These are phyloP conservation scores for Alfaro cultratus DNA, from an alignment of 2,797 vertebrate genomes.

Conservation along the genomic window DNA sequence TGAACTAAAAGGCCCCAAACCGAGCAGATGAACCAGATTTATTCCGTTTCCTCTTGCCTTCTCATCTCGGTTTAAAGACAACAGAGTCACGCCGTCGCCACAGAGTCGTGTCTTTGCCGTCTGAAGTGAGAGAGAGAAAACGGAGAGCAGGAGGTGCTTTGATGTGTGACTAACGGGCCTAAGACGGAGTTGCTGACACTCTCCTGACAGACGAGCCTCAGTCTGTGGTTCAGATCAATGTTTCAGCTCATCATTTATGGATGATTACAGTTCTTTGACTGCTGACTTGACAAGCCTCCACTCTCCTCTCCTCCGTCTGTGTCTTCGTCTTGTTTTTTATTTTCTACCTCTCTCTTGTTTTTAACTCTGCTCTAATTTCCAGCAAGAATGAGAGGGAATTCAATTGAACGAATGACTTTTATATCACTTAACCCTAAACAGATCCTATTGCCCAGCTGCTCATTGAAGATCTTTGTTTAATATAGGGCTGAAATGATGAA, in stretches of 20 bases:
- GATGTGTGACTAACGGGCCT: constrained; percentile 50
- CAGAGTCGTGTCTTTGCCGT: constrained; percentile 10
- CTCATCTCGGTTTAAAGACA: constrained; percentile 1
- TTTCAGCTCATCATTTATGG: constrained; percentile 66
- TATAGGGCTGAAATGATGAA: not conserved
- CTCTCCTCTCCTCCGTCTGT: not conserved
- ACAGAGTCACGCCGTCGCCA: not conserved
- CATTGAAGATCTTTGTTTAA: constrained; percentile 38
- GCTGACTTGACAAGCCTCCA: constrained; percentile 50
- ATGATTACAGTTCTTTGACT: constrained; percentile 51
- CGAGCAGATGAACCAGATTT: not conserved
- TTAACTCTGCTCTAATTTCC: not conserved
- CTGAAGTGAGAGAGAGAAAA: constrained; percentile 12
- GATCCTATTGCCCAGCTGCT: constrained; percentile 23
- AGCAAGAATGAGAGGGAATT: not conserved
- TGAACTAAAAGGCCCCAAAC: not conserved
- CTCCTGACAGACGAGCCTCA: constrained; percentile 55
- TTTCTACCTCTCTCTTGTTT: not conserved
- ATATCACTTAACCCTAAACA: constrained; percentile 1
- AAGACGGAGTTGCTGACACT: constrained; percentile 43
- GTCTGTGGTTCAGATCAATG: constrained; percentile 57
- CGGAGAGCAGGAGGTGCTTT: constrained; percentile 4
- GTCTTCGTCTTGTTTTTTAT: not conserved
- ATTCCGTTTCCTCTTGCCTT: not conserved
- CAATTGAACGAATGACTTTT: constrained; percentile 7